Evolutionary conservation across 2,113 vertebrate genomes (phyloP).

Genomic region (Eublepharis macularius): DNA sequence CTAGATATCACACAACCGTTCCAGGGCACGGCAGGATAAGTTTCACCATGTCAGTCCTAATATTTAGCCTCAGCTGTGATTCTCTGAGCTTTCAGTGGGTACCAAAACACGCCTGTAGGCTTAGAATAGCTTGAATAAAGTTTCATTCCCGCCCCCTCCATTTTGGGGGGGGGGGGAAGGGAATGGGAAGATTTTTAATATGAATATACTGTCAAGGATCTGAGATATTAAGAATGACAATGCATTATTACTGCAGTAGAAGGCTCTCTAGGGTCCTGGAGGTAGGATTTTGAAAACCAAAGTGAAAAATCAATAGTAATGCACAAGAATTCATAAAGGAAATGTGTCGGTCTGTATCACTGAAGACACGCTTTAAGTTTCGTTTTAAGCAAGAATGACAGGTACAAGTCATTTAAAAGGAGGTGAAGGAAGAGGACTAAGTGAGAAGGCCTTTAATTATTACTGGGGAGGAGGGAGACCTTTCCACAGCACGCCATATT

Average conservation of each 20-base stretch:
- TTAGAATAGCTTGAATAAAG: conserved; percentile 57
- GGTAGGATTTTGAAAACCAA: conserved; percentile 80
- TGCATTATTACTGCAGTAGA: conserved; percentile 81
- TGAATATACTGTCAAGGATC: conserved; percentile 81
- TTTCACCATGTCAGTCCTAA: conserved; percentile 60
- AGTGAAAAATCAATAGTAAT: conserved; percentile 87
- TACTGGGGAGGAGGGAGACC: not conserved
- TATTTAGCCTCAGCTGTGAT: conserved; percentile 64
- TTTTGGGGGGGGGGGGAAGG: not conserved
- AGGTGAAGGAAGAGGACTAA: not conserved
- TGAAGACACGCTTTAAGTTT: conserved; percentile 71
- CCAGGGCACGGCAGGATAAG: conserved; percentile 52
- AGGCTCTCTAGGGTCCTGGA: conserved; percentile 76
- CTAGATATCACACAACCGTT: conserved; percentile 42
- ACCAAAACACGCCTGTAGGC: conserved; percentile 40
- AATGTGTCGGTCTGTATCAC: conserved; percentile 74
- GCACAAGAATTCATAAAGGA: conserved; percentile 82
- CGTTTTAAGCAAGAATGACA: conserved; percentile 65
- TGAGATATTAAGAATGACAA: conserved; percentile 88
- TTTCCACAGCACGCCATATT: not conserved
- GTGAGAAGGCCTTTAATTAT: conserved; percentile 7
- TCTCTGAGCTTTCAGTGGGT: conserved; percentile 43
- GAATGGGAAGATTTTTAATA: conserved; percentile 61
- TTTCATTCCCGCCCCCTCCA: not conserved
- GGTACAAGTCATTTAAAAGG: conserved; percentile 50